These are phyloP conservation scores for Malurus leucopterus DNA, from an alignment of 2,797 vertebrate species.

Conservation along the genomic window DNA sequence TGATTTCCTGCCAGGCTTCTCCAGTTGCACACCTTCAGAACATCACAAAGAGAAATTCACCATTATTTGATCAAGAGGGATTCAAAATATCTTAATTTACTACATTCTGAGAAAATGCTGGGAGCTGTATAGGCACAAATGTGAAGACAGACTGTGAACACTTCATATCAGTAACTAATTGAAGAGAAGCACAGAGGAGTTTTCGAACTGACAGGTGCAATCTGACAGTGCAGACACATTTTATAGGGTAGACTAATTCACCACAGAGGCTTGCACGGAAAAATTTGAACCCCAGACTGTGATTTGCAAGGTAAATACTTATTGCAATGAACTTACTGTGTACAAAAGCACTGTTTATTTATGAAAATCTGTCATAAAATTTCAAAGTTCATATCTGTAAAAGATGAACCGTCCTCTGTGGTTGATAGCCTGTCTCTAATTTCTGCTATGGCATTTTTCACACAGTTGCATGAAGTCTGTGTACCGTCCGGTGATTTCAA, in stretches of 20 bases:
- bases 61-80: not conserved
- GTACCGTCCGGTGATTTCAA: not conserved
- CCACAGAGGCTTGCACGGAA: not conserved
- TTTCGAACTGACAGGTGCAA: not conserved
- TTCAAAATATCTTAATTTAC: not conserved
- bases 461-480: not conserved
- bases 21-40: conserved; percentile 90
- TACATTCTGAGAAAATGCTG: not conserved
- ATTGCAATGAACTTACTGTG: not conserved
- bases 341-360: not conserved
- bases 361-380: not conserved
- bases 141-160: not conserved
- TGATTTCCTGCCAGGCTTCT: conserved; percentile 98
- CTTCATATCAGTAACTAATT: not conserved
- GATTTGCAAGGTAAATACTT: not conserved
- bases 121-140: not conserved
- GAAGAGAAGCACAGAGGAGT: not conserved
- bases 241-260: not conserved
- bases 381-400: not conserved
- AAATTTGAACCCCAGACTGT: not conserved
- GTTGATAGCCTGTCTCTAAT: not conserved
- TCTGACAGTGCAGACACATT: not conserved
- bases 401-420: not conserved
- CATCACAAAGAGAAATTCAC: not conserved
- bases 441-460: not conserved